phyloP scores from a whole-genome alignment of 2,888 invertebrate species.

The Formica aserva region DNA sequence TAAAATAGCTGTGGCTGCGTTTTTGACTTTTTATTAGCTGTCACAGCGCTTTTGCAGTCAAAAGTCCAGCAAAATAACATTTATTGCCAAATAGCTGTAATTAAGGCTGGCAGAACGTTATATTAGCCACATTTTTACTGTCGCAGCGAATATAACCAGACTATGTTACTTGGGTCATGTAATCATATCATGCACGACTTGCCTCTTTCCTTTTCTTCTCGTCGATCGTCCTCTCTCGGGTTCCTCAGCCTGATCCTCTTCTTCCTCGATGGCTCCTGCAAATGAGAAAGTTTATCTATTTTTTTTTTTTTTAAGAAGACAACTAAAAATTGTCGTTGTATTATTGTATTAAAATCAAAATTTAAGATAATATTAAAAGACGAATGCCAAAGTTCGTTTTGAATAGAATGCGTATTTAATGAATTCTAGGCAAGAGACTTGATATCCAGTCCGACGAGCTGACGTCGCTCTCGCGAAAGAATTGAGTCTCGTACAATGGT shows the following conservation, averaged over 20 bases:
- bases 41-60: too few relatives aligned
- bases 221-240: not conserved
- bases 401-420: not conserved
- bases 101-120: too few relatives aligned
- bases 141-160: too few relatives aligned
- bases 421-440: not conserved
- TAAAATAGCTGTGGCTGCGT: too few relatives aligned
- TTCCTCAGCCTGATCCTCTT: not conserved
- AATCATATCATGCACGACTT: conserved; percentile 74
- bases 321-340: not conserved
- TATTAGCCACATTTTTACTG: too few relatives aligned
- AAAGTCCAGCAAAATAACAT: too few relatives aligned
- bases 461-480: conserved; percentile 16
- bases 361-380: not conserved
- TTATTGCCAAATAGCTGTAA: too few relatives aligned
- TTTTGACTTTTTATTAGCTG: too few relatives aligned
- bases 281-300: not conserved
- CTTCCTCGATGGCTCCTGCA: not conserved
- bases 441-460: not conserved
- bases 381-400: not conserved
- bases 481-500: conserved; percentile 16
- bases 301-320: not conserved
- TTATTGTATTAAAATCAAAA: not conserved
- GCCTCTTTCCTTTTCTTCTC: conserved; percentile 24
- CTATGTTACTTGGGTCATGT: too few relatives aligned